Evolutionary conservation across 1,140 invertebrate genomes (phyloP).

Genomic region (Proctacanthus coquilletti): DNA sequence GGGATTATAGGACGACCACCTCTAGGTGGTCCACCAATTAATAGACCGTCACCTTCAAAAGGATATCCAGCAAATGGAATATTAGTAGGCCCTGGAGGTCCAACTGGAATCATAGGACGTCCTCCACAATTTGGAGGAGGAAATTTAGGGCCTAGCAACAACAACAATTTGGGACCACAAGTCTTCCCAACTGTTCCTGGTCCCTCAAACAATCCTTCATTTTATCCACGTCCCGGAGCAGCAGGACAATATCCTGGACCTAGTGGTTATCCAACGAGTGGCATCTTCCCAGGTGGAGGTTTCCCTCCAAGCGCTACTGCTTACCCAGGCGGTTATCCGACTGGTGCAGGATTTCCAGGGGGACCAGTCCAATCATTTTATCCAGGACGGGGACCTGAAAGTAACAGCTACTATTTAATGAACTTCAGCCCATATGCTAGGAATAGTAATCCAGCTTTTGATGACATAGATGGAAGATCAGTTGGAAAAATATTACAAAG

Average conservation of each 20-base stretch:
- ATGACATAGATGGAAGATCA: too few relatives aligned
- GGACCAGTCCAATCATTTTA: background rate
- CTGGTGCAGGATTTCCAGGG: constrained; percentile 13
- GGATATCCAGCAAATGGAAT: constrained; percentile 26
- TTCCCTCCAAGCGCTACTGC: constrained; percentile 2
- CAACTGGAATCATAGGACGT: constrained; percentile 35
- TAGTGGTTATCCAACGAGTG: background rate
- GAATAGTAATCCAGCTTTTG: too few relatives aligned
- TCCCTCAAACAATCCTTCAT: background rate
- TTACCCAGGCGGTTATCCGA: constrained; percentile 3
- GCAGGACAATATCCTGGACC: constrained; percentile 2
- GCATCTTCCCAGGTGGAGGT: constrained; percentile 2
- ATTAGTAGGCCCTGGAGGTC: constrained; percentile 40
- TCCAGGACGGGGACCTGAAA: background rate
- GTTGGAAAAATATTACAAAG: too few relatives aligned
- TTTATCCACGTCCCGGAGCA: too few relatives aligned
- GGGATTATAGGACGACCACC: constrained; percentile 22
- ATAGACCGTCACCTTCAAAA: constrained; percentile 1
- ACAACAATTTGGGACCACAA: background rate
- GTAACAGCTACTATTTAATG: too few relatives aligned
- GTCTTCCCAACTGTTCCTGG: background rate
- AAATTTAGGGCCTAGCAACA: background rate
- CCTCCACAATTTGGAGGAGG: constrained; percentile 5
- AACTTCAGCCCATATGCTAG: too few relatives aligned
- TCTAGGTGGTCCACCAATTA: constrained; percentile 10